phyloP scores from a whole-genome alignment of 1,140 invertebrate genomes.

The Tetramorium alpestre region DNA sequence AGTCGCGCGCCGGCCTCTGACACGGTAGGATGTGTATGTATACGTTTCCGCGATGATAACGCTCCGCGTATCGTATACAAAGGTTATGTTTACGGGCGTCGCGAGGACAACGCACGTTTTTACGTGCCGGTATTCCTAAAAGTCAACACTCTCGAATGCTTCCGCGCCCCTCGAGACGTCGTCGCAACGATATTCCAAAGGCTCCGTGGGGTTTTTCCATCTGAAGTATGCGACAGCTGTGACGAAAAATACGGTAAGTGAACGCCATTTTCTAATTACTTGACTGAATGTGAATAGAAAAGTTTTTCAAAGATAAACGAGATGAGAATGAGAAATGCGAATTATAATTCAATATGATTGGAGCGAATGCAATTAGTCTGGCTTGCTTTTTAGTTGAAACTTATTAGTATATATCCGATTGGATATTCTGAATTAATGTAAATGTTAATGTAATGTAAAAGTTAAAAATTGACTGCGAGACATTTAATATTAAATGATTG shows the following conservation, averaged over 20 bases:
- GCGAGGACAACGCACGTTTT: slow-evolving; percentile 46
- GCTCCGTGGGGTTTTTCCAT: background rate
- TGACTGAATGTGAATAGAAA: background rate
- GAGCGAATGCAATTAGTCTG: background rate
- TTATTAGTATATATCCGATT: background rate
- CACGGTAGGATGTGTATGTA: slow-evolving; percentile 79
- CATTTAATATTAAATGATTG: background rate
- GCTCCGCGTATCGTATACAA: slow-evolving; percentile 43
- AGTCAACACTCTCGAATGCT: background rate
- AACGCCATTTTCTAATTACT: background rate
- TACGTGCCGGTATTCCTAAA: slow-evolving; percentile 5
- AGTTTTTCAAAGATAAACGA: background rate
- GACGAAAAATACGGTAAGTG: background rate
- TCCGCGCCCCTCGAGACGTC: background rate
- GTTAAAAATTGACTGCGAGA: background rate
- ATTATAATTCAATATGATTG: background rate
- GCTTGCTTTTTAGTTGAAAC: background rate
- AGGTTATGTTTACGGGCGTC: slow-evolving; percentile 77
- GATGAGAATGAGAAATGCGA: background rate
- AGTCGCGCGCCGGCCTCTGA: slow-evolving; percentile 85
- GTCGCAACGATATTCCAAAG: background rate
- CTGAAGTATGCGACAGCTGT: background rate
- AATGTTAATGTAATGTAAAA: background rate
- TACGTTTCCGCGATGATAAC: slow-evolving; percentile 69
- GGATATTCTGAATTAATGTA: background rate